phyloP scores from a whole-genome alignment of 2,113 vertebrate species.

The Datnioides undecimradiatus region DNA sequence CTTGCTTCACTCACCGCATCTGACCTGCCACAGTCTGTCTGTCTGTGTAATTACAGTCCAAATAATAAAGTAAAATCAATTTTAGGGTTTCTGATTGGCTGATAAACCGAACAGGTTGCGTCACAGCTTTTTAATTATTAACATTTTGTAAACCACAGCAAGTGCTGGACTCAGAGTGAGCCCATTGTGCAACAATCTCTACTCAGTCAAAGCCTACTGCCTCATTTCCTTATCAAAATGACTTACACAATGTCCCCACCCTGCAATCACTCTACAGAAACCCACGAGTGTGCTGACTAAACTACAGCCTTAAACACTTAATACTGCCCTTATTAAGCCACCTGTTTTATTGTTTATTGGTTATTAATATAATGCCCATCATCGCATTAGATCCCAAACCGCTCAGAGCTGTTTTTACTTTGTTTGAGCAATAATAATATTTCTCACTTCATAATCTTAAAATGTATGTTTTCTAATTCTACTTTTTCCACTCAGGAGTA shows the following conservation, averaged over 20 bases:
- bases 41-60: no score
- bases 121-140: background rate
- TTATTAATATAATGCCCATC: background rate
- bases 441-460: background rate
- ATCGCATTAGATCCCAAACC: background rate
- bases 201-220: background rate
- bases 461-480: background rate
- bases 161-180: background rate
- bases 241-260: constrained; percentile 19
- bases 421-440: background rate
- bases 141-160: background rate
- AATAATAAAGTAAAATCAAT: no score
- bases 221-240: constrained; percentile 17
- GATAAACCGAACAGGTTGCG: background rate
- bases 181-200: no score
- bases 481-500: background rate
- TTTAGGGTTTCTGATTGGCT: no score
- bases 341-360: no score
- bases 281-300: background rate
- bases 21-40: no score
- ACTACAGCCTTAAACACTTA: background rate
- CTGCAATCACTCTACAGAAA: background rate
- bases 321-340: no score
- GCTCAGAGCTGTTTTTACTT: background rate
- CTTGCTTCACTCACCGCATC: no score